Base-by-base conservation (phyloP, 2,888 invertebrate species). In the Trichopoda pennipes region DNA sequence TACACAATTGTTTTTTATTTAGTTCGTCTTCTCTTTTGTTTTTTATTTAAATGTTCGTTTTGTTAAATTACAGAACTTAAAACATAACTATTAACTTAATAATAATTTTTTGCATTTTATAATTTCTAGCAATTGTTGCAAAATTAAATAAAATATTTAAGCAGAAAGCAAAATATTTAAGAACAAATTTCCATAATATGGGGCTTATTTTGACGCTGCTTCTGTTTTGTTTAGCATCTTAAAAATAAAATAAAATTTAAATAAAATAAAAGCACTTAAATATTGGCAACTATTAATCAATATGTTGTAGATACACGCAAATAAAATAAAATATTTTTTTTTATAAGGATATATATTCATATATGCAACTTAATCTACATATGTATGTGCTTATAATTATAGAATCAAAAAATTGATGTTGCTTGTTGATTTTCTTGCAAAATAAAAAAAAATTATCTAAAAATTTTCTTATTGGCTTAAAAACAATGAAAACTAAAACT, bases 1-100 rank as follows among this genome's bases (percentile, higher is more conserved):
- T 55, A 32, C 16, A n/a, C 14, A 63, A 14, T 12, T 72, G 58
- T 78, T 76, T 74, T 75, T 72, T 70, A 84, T 83, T 84, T 82
- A 82, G 75, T 76, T 82, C 79, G 82, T 79, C 82, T 82, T 70
- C 80, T 84, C 63, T 81, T 84, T 84, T 86, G 81, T 77, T 84
- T 83, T 87, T 88, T 86, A 87, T 86, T 87, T 78, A 86, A 86
- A 86, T 86, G 86, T 86, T 85, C 85, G 85, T 82, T 83, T 84
- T 85, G 74, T 81, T 76, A 74, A 75, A 61, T 77, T 79, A 64
- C 56, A 74, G 80, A 84, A 83, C 83, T 84, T 84, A 83, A 82
- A 79, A 72, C 38, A 81, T 55, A 76, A 72, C 61, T 69, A 64
- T 44, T 68, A 74, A 68, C 68, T 80, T 77, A 80, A 60, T 55